Base-by-base conservation (phyloP, 2,113 vertebrate species). In the Ariopsis seemanni region DNA sequence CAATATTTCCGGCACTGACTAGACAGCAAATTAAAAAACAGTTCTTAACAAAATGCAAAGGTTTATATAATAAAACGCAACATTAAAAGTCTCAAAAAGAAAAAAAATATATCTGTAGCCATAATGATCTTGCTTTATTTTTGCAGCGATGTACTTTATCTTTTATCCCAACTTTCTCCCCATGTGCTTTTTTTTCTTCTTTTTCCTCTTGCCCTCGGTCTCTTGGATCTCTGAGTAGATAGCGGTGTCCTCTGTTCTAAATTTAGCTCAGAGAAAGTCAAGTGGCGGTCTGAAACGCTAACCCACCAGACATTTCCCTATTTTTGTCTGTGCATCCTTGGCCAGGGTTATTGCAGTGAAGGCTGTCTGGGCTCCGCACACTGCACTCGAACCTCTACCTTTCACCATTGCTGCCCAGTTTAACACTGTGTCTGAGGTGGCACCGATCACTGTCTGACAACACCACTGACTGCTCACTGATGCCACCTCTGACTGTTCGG, bases 231-330 rank as follows among this genome's bases (percentile, higher is more conserved):
- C 79, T 42, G 79, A 52, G 79, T 77, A 88, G 88, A 91, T 89
- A 92, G 86, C 69, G 48, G 80, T 87, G 89, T 91, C 91, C 90
- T 91, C 90, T 92, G 87, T 86, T 90, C 89, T 92, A 92, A 90
- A 86, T 89, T 87, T 89, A 89, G 89, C 77, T 60, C 18, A 10
- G 58, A 87, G 88, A 91, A 92, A 92, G 91, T 90, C 91, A 90
- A 86, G 83, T 72, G 82, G 71, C 63, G 74, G 77, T 80, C 86
- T 84, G 85, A 88, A 83, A 88, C 48, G 63, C 57, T 88, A 85
- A 87, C 88, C 90, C 85, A 88, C 75, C 84, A 84, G 86, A 81
- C 90, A 57, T 90, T 87, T 90, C 67, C 84, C 85, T 89, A 82
- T 91, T 91, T 87, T 84, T 86, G 88, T 85, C 89, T 2, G 27